A percentile compares a stretch with the other conserved stretches of the same genome.
These are phyloP conservation scores for Lytechinus pictus DNA, from an alignment of 35 echinoderm and acorn worm species.

Conservation along the genomic window DNA sequence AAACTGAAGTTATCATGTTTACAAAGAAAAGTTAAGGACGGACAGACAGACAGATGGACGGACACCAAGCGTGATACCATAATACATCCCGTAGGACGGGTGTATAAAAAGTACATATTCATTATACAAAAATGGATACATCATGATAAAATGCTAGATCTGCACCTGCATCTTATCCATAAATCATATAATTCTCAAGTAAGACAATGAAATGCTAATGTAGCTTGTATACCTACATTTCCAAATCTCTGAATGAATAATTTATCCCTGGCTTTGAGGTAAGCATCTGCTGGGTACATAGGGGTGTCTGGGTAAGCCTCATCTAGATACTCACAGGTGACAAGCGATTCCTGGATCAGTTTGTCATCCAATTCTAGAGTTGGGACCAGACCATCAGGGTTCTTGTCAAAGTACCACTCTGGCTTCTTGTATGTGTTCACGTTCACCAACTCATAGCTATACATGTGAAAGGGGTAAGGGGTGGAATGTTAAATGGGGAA, in stretches of 20 bases:
- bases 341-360: conserved; percentile 72
- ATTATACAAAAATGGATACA: too few relatives aligned
- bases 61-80: too few relatives aligned
- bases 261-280: conserved; percentile 65
- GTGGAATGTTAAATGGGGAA: neutral
- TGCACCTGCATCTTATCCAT: neutral
- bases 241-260: conserved; percentile 55
- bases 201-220: neutral
- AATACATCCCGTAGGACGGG: too few relatives aligned
- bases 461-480: too few relatives aligned
- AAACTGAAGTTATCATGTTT: too few relatives aligned
- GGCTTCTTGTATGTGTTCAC: conserved; percentile 75
- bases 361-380: conserved; percentile 70
- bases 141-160: too few relatives aligned
- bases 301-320: conserved; percentile 66
- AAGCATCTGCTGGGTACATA: conserved; percentile 66
- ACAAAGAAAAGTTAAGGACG: too few relatives aligned
- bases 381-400: conserved; percentile 73
- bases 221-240: neutral
- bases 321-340: conserved; percentile 68
- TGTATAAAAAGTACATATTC: too few relatives aligned
- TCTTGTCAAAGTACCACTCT: conserved; percentile 78
- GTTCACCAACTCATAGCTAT: conserved; percentile 75
- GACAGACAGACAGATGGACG: too few relatives aligned
- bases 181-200: neutral